Percentiles rank a stretch among this genome's conserved stretches.
These are phyloP conservation scores for Apeltes quadracus DNA, from an alignment of 2,113 vertebrate genomes.

Conservation along the genomic window DNA sequence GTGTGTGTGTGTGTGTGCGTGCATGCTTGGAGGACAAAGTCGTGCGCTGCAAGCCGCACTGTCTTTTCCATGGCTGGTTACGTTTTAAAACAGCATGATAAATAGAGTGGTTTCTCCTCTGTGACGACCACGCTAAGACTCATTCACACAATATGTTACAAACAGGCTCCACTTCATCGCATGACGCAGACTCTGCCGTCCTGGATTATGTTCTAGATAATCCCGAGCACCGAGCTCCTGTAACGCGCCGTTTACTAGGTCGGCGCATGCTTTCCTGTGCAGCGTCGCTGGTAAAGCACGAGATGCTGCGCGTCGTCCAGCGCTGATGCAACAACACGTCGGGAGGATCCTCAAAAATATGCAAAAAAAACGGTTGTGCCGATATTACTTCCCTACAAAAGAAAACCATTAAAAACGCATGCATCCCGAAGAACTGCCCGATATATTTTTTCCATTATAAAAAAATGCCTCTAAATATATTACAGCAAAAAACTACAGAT, in stretches of 20 bases:
- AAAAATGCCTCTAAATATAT: conserved; percentile 82
- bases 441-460: conserved; percentile 75
- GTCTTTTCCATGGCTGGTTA: conserved; percentile 23
- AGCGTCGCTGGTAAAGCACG: conserved; percentile 45
- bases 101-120: conserved; percentile 68
- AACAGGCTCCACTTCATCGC: conserved; percentile 17
- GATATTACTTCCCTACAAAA: conserved; percentile 70
- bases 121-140: conserved; percentile 63
- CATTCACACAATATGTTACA: conserved; percentile 73
- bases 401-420: conserved; percentile 76
- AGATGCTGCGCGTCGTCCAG: conserved; percentile 27
- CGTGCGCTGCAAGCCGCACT: conserved; percentile 36
- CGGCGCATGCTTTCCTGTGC: conserved; percentile 37
- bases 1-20: conserved; percentile 20
- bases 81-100: conserved; percentile 59
- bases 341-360: conserved; percentile 59
- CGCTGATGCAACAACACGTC: conserved; percentile 14
- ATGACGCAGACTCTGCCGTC: conserved; percentile 11
- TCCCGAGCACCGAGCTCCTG: conserved; percentile 13
- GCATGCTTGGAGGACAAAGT: conserved; percentile 11
- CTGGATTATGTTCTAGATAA: conserved; percentile 20
- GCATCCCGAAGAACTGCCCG: conserved; percentile 80
- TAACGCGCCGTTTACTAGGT: conserved; percentile 32
- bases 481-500: conserved; percentile 82
- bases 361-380: conserved; percentile 57